phyloP scores from a whole-genome alignment of 2,113 vertebrate genomes.

The Sterrhoptilus dennistouni region DNA sequence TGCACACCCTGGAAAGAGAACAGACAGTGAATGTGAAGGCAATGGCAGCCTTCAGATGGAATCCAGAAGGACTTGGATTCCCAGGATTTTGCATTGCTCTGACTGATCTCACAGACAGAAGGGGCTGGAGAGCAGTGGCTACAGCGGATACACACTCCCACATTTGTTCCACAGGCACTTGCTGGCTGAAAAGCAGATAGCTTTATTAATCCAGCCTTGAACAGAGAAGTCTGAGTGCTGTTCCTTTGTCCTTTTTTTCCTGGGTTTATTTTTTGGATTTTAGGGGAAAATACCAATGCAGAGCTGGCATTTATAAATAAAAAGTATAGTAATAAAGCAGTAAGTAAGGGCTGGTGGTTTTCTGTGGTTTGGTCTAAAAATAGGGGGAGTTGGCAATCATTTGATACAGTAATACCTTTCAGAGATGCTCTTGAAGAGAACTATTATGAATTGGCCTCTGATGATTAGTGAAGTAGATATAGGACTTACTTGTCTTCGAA shows the following conservation, averaged over 20 bases:
- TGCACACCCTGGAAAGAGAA: not conserved
- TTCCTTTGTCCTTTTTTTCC: not conserved
- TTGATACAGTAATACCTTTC: not conserved
- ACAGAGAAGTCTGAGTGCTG: accelerated
- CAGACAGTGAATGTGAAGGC: not conserved
- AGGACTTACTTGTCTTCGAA: not conserved
- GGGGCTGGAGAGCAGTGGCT: accelerated
- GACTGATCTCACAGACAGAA: not conserved
- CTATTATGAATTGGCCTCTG: not conserved
- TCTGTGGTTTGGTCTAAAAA: not conserved
- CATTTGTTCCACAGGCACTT: not conserved
- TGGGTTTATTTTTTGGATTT: not conserved
- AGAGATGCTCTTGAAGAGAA: not conserved
- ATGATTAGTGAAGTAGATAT: not conserved
- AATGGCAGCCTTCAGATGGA: not conserved
- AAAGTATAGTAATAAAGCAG: not conserved
- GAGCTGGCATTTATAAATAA: not conserved
- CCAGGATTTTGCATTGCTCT: not conserved
- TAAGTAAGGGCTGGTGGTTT: not conserved
- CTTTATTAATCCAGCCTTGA: not conserved
- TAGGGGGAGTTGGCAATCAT: not conserved
- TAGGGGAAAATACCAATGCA: not conserved
- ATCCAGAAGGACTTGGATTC: not conserved
- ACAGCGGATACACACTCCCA: not conserved
- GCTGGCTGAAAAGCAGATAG: not conserved